Base-by-base conservation (phyloP, 37 sponge, comb jelly and placozoan genomes). In the Ephydatia muelleri region DNA sequence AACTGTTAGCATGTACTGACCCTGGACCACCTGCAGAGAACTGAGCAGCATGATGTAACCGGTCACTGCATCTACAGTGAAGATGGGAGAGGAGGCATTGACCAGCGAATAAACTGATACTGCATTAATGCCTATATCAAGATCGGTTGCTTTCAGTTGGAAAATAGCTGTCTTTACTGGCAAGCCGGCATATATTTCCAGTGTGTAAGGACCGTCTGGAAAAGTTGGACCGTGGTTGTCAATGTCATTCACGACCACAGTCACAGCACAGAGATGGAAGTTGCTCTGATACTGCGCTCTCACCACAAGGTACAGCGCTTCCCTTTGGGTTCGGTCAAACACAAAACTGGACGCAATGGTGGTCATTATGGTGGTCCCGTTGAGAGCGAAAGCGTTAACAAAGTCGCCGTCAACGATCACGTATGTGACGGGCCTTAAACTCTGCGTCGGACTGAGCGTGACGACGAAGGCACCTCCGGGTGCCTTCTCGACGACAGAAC, bases 171-270 rank as follows among this genome's bases (percentile, higher is more conserved):
- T 22, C 0, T 78, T 82, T 0, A 76, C 70, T 68, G 92, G 94
- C 38, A 92, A 82, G 76, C 72, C 75, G 29, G 49, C 23, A 65
- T 94, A 94, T 30, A 94, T 77, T 34, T 88, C 83, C 19, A 88
- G 26, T 9, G 72, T 32, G 66, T 85, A 91, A 11, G 36, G 21
- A 25, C 48, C 31, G 0, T 68, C 36, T 5, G 65, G 5, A 77
- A 94, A 94, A 30, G 36, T 27, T 31, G 94, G 92, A 5, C 80
- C 64, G 57, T 94, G 77, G 68, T 90, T 85, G 79, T 93, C 84
- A 22, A 84, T 87, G 73, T 93, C 94, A 37, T 38, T 39, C 30
- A 93, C 82, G 32, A 66, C 29, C 28, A 88, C 85, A 29, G 92
- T 90, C 27, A 90, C 70, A 13, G 94, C 78, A 81, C 88, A 90